These are phyloP conservation scores for Choristoneura fumiferana DNA, from an alignment of 1,140 invertebrate species.

Conservation along the genomic window DNA sequence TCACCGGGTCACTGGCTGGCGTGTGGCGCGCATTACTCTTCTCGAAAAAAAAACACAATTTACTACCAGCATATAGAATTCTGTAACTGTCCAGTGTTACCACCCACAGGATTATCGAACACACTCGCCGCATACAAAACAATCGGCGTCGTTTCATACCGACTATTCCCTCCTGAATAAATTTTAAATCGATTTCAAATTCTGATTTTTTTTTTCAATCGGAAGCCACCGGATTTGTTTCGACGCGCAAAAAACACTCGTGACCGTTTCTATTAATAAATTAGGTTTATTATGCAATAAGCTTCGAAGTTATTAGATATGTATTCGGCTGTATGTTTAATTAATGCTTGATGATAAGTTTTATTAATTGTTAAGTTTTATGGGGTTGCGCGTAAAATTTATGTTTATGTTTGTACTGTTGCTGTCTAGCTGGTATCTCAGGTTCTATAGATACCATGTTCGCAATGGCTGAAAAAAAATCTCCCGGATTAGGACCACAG, in stretches of 20 bases:
- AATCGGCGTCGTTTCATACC: slow-evolving; percentile 33
- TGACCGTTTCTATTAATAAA: slow-evolving; percentile 5
- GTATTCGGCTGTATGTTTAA: not conserved
- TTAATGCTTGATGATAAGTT: slow-evolving; percentile 2
- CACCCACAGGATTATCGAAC: slow-evolving; percentile 68
- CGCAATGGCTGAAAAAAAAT: no score
- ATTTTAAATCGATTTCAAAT: slow-evolving; percentile 12
- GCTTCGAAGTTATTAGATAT: not conserved
- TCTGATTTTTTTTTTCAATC: slow-evolving; percentile 7
- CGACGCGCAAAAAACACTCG: not conserved
- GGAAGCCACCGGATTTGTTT: not conserved
- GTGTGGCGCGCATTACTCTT: slow-evolving; percentile 10
- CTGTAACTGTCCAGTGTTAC: slow-evolving; percentile 24
- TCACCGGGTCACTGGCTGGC: not conserved
- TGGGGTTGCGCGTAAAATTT: not conserved
- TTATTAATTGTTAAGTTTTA: slow-evolving; percentile 1
- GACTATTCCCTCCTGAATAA: not conserved
- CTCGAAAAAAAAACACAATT: not conserved
- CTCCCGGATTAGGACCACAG: no score
- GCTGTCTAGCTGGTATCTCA: not conserved
- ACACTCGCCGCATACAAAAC: slow-evolving; percentile 55
- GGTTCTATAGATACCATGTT: no score
- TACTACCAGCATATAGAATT: not conserved
- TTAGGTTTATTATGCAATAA: not conserved
- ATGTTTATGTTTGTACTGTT: not conserved